A percentile compares a stretch with the other conserved stretches of the same genome.
phyloP scores from a whole-genome alignment of 1,140 invertebrate species.

The Gonioctena quinquepunctata region DNA sequence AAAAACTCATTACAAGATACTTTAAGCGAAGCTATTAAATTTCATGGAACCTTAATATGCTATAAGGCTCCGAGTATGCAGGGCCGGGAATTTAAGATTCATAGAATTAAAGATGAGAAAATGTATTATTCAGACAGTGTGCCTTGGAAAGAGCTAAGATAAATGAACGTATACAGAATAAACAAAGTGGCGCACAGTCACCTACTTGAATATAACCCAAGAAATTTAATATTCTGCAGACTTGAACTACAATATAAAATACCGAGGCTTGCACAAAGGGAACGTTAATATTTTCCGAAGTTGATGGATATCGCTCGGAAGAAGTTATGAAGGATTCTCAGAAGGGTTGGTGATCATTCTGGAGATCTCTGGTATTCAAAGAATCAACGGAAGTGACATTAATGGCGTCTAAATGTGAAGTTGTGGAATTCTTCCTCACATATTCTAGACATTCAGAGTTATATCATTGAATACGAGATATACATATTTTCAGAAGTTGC shows the following conservation, averaged over 20 bases:
- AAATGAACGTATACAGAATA: constrained; percentile 45
- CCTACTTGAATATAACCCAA: constrained; percentile 16
- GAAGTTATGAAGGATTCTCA: constrained; percentile 9
- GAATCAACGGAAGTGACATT: too few relatives aligned
- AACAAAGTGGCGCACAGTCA: constrained; percentile 25
- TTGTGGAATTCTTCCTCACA: too few relatives aligned
- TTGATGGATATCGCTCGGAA: background rate
- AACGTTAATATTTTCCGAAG: constrained; percentile 7
- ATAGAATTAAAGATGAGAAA: constrained; percentile 53
- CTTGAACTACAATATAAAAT: constrained; percentile 11
- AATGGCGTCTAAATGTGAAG: too few relatives aligned
- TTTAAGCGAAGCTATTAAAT: constrained; percentile 14
- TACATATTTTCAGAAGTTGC: too few relatives aligned
- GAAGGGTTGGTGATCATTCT: background rate
- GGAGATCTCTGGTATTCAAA: background rate
- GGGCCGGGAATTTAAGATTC: constrained; percentile 49
- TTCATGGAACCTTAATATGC: constrained; percentile 14
- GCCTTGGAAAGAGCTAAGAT: constrained; percentile 49
- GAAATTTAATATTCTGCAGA: constrained; percentile 13
- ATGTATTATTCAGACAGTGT: constrained; percentile 49
- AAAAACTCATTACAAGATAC: too few relatives aligned
- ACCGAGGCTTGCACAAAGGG: constrained; percentile 6
- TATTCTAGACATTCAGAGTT: too few relatives aligned
- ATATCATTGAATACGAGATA: too few relatives aligned
- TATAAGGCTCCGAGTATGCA: constrained; percentile 3